A percentile compares a stretch with the other conserved stretches of the same genome.
Evolutionary conservation across 2,888 invertebrate genomes (phyloP).

Genomic region (Limenitis camilla): DNA sequence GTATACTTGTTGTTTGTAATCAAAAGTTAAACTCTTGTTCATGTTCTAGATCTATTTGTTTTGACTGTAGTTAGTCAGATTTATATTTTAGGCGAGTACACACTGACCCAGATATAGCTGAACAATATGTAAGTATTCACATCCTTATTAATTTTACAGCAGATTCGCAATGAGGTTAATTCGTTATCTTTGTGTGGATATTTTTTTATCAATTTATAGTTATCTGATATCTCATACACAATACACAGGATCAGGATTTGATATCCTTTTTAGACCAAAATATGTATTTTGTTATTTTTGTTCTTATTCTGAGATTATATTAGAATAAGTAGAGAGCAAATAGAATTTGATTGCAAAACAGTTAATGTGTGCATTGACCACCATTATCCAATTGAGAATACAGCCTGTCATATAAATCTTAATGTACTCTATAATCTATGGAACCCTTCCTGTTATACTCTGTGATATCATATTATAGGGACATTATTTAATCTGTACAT

Average conservation of each 20-base stretch:
- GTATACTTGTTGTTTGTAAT: too few relatives aligned
- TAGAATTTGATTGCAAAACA: constrained; percentile 20
- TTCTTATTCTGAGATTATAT: too few relatives aligned
- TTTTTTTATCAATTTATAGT: constrained; percentile 7
- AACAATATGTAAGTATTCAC: constrained; percentile 11
- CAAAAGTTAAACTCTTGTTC: neutral
- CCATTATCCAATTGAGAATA: constrained; percentile 34
- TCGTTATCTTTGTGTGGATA: constrained; percentile 12
- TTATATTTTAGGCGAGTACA: neutral
- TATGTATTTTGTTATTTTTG: too few relatives aligned
- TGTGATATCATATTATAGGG: neutral
- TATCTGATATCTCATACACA: neutral
- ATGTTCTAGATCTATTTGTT: neutral
- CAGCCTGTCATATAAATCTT: constrained; percentile 33
- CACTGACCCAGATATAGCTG: constrained; percentile 8
- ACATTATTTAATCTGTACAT: too few relatives aligned
- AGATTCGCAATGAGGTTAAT: constrained; percentile 18
- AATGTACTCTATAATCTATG: constrained; percentile 27
- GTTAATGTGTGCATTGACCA: constrained; percentile 20
- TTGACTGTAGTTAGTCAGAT: neutral
- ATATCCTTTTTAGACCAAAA: neutral
- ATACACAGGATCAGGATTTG: neutral
- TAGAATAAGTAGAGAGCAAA: neutral
- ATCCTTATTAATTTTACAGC: constrained; percentile 20
- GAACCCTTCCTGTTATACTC: constrained; percentile 9